A percentile compares a stretch with the other conserved stretches of the same genome.
phyloP scores from a whole-genome alignment of 1,140 invertebrate genomes.

The Meloidogyne floridensis region DNA sequence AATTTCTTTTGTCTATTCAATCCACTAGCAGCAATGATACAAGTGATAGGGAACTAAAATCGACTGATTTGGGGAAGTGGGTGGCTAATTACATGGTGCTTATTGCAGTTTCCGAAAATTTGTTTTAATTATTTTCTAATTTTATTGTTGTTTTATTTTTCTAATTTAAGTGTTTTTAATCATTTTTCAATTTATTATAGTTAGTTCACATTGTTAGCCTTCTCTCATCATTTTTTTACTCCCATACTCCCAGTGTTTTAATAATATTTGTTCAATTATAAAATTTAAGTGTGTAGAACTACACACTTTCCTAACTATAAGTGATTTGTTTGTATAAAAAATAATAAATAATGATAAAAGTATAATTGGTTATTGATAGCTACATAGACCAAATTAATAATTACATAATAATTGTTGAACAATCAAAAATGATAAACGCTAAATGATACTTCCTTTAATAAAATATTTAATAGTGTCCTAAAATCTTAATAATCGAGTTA shows the following conservation, averaged over 20 bases:
- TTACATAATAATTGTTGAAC: too few relatives aligned
- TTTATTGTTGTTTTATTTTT: background rate
- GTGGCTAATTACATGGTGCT: constrained; percentile 48
- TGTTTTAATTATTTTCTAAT: constrained; percentile 26
- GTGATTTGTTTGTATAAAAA: too few relatives aligned
- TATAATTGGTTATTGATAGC: too few relatives aligned
- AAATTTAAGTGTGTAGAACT: too few relatives aligned
- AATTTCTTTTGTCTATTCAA: constrained; percentile 37
- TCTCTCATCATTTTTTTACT: background rate
- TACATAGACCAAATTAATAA: too few relatives aligned
- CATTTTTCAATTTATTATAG: background rate
- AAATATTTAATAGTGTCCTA: too few relatives aligned
- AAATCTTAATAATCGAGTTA: too few relatives aligned
- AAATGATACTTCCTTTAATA: too few relatives aligned
- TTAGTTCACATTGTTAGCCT: background rate
- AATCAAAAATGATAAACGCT: too few relatives aligned
- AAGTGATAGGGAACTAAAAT: background rate
- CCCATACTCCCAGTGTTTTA: background rate
- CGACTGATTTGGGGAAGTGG: constrained; percentile 29
- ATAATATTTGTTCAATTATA: too few relatives aligned
- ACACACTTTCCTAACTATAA: too few relatives aligned
- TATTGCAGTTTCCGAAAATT: constrained; percentile 46
- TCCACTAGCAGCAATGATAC: constrained; percentile 32
- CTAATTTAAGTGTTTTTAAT: background rate
- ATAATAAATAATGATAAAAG: too few relatives aligned